Percentiles rank a stretch among this genome's conserved stretches.
Evolutionary conservation across 2,797 vertebrate species (phyloP).

Genomic region (Phaenicophaeus curvirostris): DNA sequence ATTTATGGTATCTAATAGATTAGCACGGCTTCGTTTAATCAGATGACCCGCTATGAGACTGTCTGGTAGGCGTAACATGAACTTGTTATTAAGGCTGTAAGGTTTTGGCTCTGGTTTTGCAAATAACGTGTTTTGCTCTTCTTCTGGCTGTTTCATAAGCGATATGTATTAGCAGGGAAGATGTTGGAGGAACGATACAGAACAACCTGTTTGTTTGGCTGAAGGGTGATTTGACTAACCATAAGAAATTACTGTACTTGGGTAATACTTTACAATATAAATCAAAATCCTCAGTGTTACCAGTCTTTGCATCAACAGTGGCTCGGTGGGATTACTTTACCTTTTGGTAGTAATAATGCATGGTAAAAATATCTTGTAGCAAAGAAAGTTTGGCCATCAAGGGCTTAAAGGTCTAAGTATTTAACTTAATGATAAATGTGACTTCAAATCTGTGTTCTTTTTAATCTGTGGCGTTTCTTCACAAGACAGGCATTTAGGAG

Average conservation of each 20-base stretch:
- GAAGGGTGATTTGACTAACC: neutral
- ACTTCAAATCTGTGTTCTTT: neutral
- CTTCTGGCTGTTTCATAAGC: neutral
- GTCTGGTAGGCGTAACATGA: neutral
- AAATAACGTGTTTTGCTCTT: neutral
- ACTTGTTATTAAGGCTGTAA: neutral
- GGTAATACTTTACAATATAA: neutral
- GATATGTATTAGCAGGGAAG: neutral
- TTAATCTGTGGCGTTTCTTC: neutral
- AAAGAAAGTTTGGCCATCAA: neutral
- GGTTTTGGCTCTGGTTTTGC: neutral
- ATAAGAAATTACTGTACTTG: neutral
- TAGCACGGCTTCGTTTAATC: constrained; percentile 56
- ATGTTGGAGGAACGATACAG: neutral
- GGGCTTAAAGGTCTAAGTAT: neutral
- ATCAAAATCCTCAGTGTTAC: neutral
- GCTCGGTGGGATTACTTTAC: neutral
- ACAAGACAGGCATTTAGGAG: neutral
- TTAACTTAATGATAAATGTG: neutral
- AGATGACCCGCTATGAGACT: constrained; percentile 41
- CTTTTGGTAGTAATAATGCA: neutral
- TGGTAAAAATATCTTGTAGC: neutral
- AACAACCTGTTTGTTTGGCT: neutral
- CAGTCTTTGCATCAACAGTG: neutral
- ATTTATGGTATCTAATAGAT: constrained; percentile 55